A percentile compares a stretch with the other conserved stretches of the same genome.
Evolutionary conservation across 2,797 vertebrate species (phyloP).

Genomic region (Aeoliscus strigatus): DNA sequence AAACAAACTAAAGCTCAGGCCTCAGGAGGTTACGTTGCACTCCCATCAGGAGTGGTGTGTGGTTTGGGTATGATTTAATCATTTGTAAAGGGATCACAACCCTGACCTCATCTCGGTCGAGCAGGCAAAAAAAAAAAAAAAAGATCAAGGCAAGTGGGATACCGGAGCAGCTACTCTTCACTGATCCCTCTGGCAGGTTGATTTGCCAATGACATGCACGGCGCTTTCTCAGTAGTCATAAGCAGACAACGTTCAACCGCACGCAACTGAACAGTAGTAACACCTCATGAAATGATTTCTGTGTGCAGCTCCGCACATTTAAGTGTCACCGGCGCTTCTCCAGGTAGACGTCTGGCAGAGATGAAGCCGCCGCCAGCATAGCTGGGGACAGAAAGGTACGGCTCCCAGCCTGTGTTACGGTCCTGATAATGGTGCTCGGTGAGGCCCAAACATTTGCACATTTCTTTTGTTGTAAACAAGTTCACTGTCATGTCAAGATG

Average conservation of each 20-base stretch:
- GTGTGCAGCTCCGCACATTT: slow-evolving; percentile 23
- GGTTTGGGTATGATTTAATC: too few species aligned
- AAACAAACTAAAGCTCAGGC: too few species aligned
- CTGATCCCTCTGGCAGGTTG: slow-evolving; percentile 46
- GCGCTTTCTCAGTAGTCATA: slow-evolving; percentile 46
- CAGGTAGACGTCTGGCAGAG: slow-evolving; percentile 41
- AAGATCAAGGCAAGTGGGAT: too few species aligned
- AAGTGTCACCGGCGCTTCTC: slow-evolving; percentile 30
- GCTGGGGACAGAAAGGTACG: slow-evolving; percentile 36
- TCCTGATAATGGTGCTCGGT: slow-evolving; percentile 46
- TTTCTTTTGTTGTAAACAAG: too few species aligned
- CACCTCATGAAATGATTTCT: too few species aligned
- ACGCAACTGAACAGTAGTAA: slow-evolving; percentile 30
- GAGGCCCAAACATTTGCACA: too few species aligned
- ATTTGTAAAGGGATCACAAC: slow-evolving; percentile 25
- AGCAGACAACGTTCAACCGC: slow-evolving; percentile 40
- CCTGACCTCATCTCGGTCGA: slow-evolving; percentile 33
- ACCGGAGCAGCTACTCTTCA: slow-evolving; percentile 50
- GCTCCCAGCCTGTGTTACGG: slow-evolving; percentile 38
- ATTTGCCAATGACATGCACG: slow-evolving; percentile 57
- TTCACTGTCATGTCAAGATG: too few species aligned
- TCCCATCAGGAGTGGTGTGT: too few species aligned
- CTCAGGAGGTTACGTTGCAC: too few species aligned
- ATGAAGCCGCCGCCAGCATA: slow-evolving; percentile 35
- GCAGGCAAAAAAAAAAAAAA: slow-evolving; percentile 44